A percentile compares a stretch with the other conserved stretches of the same genome.
These are phyloP conservation scores for Homalodisca vitripennis DNA, from an alignment of 1,140 invertebrate species.

Conservation along the genomic window DNA sequence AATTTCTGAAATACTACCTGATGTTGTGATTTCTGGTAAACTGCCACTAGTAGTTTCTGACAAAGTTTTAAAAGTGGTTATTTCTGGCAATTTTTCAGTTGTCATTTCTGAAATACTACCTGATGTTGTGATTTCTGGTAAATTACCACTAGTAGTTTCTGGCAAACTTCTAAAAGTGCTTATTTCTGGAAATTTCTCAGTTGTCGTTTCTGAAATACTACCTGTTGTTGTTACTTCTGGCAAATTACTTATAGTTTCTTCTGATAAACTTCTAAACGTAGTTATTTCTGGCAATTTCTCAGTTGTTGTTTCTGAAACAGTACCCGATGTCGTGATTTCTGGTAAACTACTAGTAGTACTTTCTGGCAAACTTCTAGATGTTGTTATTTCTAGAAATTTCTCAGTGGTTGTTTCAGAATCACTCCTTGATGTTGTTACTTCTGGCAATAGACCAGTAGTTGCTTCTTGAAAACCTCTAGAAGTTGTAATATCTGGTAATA, in stretches of 20 bases:
- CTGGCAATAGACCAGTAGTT: background rate
- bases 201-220: background rate
- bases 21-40: background rate
- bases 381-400: conserved; percentile 1
- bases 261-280: background rate
- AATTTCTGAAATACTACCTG: background rate
- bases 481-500: conserved; percentile 30
- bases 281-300: conserved; percentile 9
- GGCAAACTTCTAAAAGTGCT: background rate
- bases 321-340: background rate
- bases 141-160: background rate
- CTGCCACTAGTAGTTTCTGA: background rate
- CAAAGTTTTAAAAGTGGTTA: background rate
- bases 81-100: conserved; percentile 1
- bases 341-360: background rate
- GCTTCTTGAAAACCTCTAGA: conserved; percentile 35
- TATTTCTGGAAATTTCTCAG: background rate
- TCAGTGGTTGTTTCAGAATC: conserved; percentile 13
- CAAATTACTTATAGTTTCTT: background rate
- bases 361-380: background rate
- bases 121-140: conserved; percentile 13
- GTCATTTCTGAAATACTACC: background rate
- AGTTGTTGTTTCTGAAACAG: background rate
- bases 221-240: conserved; percentile 23
- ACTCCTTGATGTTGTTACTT: conserved; percentile 16